These are phyloP conservation scores for Corythornis cristatus DNA, from an alignment of 2,113 vertebrate genomes.

Conservation along the genomic window DNA sequence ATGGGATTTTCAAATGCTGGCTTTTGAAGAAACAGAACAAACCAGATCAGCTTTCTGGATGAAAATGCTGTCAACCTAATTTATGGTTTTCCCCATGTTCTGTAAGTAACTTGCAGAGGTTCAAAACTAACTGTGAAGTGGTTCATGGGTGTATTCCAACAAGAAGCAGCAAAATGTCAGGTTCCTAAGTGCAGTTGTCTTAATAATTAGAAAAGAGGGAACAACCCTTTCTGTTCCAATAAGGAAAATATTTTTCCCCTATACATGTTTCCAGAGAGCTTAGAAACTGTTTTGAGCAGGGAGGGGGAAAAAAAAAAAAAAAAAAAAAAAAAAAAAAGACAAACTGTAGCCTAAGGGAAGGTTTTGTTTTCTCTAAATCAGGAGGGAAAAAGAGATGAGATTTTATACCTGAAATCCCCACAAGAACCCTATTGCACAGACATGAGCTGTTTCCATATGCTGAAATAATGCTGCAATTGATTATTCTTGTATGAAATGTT, in stretches of 20 bases:
- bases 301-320: background rate
- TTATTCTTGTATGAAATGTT: background rate
- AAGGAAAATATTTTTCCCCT: background rate
- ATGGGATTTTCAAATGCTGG: slow-evolving; percentile 12
- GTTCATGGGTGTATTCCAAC: background rate
- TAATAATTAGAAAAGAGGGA: background rate
- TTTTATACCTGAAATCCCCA: slow-evolving; percentile 5
- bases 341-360: background rate
- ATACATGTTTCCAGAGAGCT: background rate
- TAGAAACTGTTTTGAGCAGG: background rate
- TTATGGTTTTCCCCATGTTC: background rate
- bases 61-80: slow-evolving; percentile 13
- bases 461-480: background rate
- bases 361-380: slow-evolving; percentile 40
- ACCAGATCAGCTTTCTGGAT: slow-evolving; percentile 32
- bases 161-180: background rate
- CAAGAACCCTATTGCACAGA: background rate
- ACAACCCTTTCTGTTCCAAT: background rate
- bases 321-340: background rate
- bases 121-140: slow-evolving; percentile 11
- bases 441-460: background rate
- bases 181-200: slow-evolving; percentile 22
- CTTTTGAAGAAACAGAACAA: slow-evolving; percentile 24
- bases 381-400: background rate
- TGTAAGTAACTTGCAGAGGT: slow-evolving; percentile 26